Percentiles rank a stretch among this genome's conserved stretches.
Evolutionary conservation across 1,140 invertebrate genomes (phyloP).

Genomic region (Brachionus asplanchnoidis): DNA sequence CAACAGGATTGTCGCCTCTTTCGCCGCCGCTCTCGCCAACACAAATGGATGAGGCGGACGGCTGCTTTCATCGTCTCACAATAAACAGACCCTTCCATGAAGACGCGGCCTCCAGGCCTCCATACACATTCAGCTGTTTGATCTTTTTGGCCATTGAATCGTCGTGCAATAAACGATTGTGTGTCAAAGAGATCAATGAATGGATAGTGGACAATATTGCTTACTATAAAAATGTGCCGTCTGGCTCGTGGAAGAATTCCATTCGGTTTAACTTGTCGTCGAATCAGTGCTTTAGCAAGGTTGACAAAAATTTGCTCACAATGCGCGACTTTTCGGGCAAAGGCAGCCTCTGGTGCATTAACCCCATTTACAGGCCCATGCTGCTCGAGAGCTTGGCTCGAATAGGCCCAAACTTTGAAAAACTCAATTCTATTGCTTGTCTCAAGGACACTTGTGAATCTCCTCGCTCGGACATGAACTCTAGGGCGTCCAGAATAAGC

Average conservation of each 20-base stretch:
- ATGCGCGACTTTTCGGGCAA: constrained; percentile 38
- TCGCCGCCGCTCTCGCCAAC: neutral
- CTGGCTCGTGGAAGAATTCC: constrained; percentile 33
- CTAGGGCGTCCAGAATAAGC: neutral
- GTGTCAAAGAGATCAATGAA: constrained; percentile 4
- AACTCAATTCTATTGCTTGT: neutral
- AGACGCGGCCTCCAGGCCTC: neutral
- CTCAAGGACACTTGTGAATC: neutral
- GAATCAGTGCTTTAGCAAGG: constrained; percentile 21
- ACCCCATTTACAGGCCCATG: neutral
- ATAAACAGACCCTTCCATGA: neutral
- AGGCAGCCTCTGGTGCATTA: constrained; percentile 27
- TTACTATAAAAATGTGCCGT: constrained; percentile 13
- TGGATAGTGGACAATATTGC: constrained; percentile 29
- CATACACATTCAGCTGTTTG: constrained; percentile 2
- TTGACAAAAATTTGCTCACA: constrained; percentile 27
- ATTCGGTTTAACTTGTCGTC: neutral
- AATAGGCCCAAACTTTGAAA: neutral
- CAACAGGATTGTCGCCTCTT: neutral
- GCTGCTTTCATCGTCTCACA: neutral
- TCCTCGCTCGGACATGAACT: neutral
- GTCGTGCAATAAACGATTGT: neutral
- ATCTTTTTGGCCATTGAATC: constrained; percentile 33
- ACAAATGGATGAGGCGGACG: neutral
- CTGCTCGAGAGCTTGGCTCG: neutral